Evolutionary conservation across 2,113 vertebrate genomes (phyloP), one percentile per base, ranked within the genome.

Genomic region (Xiphias gladius): DNA sequence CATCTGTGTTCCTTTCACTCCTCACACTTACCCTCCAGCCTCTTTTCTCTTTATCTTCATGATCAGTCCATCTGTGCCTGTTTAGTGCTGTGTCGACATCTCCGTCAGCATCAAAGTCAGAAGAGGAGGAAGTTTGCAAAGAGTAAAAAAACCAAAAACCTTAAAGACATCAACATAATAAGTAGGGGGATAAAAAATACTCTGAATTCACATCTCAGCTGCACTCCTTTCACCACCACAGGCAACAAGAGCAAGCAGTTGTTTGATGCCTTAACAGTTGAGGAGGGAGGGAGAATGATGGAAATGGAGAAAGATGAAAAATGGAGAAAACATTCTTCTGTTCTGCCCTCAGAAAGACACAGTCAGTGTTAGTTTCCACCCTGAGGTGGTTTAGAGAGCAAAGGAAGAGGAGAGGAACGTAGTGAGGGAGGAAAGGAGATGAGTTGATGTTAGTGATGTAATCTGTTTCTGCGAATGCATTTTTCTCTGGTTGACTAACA

Each of bases 11-110:
- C 67, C 50, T 63, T 62, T 57, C 65, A 35, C 61, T 69, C 70
- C 37, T 67, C 66, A 59, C 30, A 55, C 73, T 46, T 50, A 64
- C 76, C 78, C 80, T 80, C 68, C 72, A 70, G 75, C 37, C 65
- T 46, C 63, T 22, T 41, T 67, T 58, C 72, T 73, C 84, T 86
- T 88, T 86, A 83, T 92, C 80, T 70, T 82, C 84, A 39, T 76
- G 80, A 87, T 82, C 89, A 61, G 81, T 57, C 90, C 73, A 73
- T 89, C 79, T 82, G 74, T 63, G 74, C 69, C 78, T 76, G 80
- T 88, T 84, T 86, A 79, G 58, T 75, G 82, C 86, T 77, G 63
- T 71, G 86, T 83, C 76, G 73, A 88, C 88, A 89, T 86, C 83
- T 88, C 76, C n/a, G 11, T 54, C 81, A 83, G 80, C 82, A 85